Evolutionary conservation across 2,888 invertebrate species (phyloP).

Genomic region (Lochmaea capreae): DNA sequence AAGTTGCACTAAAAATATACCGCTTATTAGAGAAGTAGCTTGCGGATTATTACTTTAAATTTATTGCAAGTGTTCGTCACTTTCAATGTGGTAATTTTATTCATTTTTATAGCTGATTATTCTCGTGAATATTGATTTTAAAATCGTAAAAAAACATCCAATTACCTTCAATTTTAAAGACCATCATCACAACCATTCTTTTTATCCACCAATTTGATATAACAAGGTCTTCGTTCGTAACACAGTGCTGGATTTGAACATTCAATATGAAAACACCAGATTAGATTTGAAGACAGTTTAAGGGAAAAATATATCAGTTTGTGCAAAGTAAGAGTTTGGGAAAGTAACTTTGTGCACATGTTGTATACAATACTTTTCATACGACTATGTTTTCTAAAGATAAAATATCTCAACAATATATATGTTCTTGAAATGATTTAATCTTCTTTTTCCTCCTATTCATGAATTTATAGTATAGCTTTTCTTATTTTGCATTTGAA

Average conservation of each 20-base stretch:
- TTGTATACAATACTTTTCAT: no score
- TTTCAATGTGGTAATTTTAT: neutral
- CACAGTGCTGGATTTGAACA: neutral
- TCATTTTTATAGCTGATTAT: neutral
- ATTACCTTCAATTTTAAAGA: neutral
- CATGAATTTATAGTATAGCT: no score
- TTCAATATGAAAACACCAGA: neutral
- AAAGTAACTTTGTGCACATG: no score
- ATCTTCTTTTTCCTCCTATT: no score
- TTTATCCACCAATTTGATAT: neutral
- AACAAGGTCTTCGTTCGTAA: neutral
- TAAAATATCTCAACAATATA: no score
- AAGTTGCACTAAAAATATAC: neutral
- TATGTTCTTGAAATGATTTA: no score
- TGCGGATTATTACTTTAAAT: neutral
- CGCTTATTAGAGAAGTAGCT: neutral
- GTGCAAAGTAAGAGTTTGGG: no score
- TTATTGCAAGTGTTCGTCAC: neutral
- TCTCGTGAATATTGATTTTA: neutral
- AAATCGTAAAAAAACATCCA: neutral
- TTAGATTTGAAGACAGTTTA: no score
- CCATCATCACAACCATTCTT: neutral
- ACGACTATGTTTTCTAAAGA: no score
- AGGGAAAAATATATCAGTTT: no score
- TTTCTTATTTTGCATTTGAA: no score